Conservation (phyloP, 2,888 invertebrate genomes). For the Adelognathus sp. region DNA sequence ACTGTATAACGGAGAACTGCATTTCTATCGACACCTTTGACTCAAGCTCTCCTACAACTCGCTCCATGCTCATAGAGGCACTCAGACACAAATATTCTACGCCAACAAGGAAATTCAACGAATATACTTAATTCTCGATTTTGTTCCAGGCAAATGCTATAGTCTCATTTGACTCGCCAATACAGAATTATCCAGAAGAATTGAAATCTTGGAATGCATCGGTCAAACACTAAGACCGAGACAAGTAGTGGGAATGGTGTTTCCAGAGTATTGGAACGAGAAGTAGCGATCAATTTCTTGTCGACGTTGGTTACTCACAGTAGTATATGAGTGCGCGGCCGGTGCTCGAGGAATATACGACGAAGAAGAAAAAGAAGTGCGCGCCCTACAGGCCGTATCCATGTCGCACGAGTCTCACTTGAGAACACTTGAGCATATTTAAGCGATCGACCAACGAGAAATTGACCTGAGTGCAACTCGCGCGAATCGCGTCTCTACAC, state of each 20-base stretch:
- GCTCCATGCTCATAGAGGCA: too few relatives aligned
- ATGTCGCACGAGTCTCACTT: slow-evolving; percentile 58
- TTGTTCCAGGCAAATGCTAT: too few relatives aligned
- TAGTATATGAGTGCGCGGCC: neutral
- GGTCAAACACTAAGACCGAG: neutral
- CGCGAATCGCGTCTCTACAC: slow-evolving; percentile 42
- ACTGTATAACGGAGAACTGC: too few relatives aligned
- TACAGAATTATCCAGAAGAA: too few relatives aligned
- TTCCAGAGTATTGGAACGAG: neutral
- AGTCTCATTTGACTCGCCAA: too few relatives aligned
- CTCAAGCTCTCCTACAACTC: too few relatives aligned
- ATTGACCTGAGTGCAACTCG: slow-evolving; percentile 59
- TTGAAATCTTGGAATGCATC: neutral
- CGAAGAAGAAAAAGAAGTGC: slow-evolving; percentile 16
- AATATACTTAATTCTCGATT: too few relatives aligned
- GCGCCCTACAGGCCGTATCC: slow-evolving; percentile 46
- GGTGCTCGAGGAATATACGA: neutral
- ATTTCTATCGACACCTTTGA: too few relatives aligned
- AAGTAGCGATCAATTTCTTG: neutral
- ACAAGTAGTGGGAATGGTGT: neutral
- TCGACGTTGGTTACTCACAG: neutral
- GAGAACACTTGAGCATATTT: slow-evolving; percentile 60
- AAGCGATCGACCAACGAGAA: slow-evolving; percentile 59
- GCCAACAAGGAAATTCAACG: too few relatives aligned
- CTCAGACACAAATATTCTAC: too few relatives aligned